phyloP scores from a whole-genome alignment of 2,797 vertebrate genomes.

The Columba guinea region DNA sequence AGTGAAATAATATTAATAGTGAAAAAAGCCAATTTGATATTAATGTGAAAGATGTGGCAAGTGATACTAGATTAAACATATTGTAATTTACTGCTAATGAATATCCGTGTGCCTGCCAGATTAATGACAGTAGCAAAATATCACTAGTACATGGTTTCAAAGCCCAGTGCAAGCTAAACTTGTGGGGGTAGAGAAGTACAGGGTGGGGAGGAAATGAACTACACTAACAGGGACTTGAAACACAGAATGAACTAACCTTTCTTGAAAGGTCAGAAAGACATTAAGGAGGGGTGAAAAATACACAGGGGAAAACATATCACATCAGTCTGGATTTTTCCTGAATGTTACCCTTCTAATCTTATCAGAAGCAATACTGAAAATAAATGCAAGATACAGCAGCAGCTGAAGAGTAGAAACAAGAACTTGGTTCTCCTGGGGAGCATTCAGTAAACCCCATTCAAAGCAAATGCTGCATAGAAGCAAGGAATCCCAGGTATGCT shows the following conservation, averaged over 20 bases:
- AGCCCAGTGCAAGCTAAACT: not conserved
- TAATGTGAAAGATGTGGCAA: not conserved
- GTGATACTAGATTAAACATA: conserved; percentile 18
- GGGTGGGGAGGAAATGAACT: not conserved
- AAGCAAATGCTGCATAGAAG: not conserved
- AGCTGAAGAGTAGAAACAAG: not conserved
- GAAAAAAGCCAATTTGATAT: not conserved
- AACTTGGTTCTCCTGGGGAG: not conserved
- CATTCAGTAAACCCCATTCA: not conserved
- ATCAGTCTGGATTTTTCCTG: not conserved
- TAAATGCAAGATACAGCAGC: not conserved
- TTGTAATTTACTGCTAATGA: conserved; percentile 17
- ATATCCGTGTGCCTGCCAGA: not conserved
- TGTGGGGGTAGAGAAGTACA: not conserved
- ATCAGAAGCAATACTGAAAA: not conserved
- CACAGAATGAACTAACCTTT: not conserved
- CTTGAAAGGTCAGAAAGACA: not conserved
- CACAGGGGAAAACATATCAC: not conserved
- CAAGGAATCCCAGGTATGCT: not conserved
- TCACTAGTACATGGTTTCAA: conserved; percentile 22
- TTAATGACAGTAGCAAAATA: conserved; percentile 19
- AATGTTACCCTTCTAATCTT: not conserved
- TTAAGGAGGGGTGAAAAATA: not conserved
- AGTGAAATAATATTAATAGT: not conserved
- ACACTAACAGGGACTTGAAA: not conserved